These are phyloP conservation scores for Ctenicera cuprea DNA, from an alignment of 2,888 invertebrate genomes.

Conservation along the genomic window DNA sequence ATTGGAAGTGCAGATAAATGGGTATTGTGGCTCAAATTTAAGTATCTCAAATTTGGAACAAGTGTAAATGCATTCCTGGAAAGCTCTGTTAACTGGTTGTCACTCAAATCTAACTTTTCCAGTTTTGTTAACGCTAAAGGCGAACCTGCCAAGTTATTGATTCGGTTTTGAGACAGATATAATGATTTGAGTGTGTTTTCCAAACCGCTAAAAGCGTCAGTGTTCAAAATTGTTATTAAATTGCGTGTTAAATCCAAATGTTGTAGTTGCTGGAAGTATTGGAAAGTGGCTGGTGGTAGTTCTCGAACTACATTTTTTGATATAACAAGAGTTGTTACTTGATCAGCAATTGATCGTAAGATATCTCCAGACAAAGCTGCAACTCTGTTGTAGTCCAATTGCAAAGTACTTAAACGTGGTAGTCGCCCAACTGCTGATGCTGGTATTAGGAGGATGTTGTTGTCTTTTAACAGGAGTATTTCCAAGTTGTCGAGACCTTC, in stretches of 20 bases:
- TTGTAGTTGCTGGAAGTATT: slow-evolving; percentile 83
- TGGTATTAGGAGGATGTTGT: slow-evolving; percentile 90
- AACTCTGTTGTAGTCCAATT: slow-evolving; percentile 90
- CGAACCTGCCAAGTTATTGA: slow-evolving; percentile 80
- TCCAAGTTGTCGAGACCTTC: slow-evolving; percentile 87
- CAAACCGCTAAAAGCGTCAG: slow-evolving; percentile 85
- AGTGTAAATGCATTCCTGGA: slow-evolving; percentile 81
- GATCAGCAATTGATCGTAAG: slow-evolving; percentile 82
- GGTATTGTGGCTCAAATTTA: slow-evolving; percentile 86
- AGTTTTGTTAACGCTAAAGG: slow-evolving; percentile 80
- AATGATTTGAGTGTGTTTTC: slow-evolving; percentile 84
- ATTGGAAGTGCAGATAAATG: slow-evolving; percentile 80
- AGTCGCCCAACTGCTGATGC: slow-evolving; percentile 88
- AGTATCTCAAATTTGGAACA: slow-evolving; percentile 79
- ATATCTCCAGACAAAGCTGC: slow-evolving; percentile 89
- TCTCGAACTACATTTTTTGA: slow-evolving; percentile 92
- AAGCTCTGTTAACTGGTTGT: slow-evolving; percentile 85
- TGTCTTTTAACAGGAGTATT: slow-evolving; percentile 87
- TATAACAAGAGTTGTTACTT: slow-evolving; percentile 81
- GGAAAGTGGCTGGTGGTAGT: slow-evolving; percentile 87
- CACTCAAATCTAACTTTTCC: slow-evolving; percentile 84
- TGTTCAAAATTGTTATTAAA: slow-evolving; percentile 81
- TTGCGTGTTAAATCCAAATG: slow-evolving; percentile 88
- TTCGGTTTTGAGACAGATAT: slow-evolving; percentile 84
- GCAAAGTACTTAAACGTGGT: slow-evolving; percentile 82